Conservation (phyloP, 2,888 invertebrate genomes). For the Pachydiplax longipennis region DNA sequence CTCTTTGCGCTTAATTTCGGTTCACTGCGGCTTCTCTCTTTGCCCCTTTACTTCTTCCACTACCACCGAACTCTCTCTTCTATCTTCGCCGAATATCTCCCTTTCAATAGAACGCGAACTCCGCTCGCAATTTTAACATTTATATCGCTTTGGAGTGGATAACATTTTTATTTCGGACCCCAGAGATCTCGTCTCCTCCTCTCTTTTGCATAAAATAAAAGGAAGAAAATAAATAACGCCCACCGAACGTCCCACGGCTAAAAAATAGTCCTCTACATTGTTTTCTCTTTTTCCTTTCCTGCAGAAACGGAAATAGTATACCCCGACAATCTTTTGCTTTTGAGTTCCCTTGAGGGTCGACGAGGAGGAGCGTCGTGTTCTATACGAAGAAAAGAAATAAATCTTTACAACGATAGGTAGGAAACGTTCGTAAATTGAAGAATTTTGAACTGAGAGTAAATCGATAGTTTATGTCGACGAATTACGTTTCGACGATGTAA, state of each 20-base stretch:
- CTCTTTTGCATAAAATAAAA: not conserved
- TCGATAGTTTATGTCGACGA: too few relatives aligned
- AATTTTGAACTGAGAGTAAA: too few relatives aligned
- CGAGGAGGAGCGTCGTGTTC: not conserved
- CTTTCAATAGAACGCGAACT: not conserved
- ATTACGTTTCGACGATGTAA: too few relatives aligned
- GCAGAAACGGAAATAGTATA: not conserved
- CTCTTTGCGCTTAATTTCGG: not conserved
- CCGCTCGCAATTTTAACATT: not conserved
- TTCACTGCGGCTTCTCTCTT: not conserved
- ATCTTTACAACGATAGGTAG: too few relatives aligned
- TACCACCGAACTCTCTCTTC: not conserved
- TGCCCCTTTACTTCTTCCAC: not conserved
- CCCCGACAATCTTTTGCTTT: not conserved
- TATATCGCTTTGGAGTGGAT: not conserved
- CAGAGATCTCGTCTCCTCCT: not conserved
- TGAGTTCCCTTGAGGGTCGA: not conserved
- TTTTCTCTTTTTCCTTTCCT: not conserved
- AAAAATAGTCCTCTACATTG: not conserved
- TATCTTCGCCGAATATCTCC: not conserved
- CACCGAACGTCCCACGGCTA: not conserved
- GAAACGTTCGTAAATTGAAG: too few relatives aligned
- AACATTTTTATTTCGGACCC: not conserved
- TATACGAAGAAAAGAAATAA: not conserved
- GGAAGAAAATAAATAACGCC: not conserved